Percentiles rank a stretch among this genome's conserved stretches.
Conservation (phyloP, 2,888 invertebrate genomes). For the Aphodius granarius region DNA sequence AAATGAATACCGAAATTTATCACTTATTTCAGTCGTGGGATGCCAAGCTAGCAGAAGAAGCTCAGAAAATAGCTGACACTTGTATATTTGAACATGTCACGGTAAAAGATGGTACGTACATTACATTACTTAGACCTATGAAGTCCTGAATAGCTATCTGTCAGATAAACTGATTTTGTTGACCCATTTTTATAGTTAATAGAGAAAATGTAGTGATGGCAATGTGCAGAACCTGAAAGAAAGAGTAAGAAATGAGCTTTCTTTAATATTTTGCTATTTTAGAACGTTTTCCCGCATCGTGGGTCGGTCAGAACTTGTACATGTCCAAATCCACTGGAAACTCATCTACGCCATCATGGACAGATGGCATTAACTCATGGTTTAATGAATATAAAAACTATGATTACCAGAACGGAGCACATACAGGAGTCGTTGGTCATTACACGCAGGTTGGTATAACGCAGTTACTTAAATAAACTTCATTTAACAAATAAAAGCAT, state of each 20-base stretch:
- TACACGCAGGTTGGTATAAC: conserved; percentile 39
- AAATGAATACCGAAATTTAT: background rate
- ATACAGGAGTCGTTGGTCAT: conserved; percentile 32
- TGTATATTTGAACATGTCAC: background rate
- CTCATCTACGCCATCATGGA: conserved; percentile 30
- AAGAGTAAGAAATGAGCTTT: background rate
- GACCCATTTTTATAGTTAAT: no score
- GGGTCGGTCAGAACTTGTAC: conserved; percentile 38
- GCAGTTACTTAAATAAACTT: no score
- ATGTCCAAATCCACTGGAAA: conserved; percentile 23
- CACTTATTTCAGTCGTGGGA: conserved; percentile 13
- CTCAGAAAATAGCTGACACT: conserved; percentile 5
- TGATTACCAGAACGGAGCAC: conserved; percentile 26
- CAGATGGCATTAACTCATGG: conserved; percentile 32
- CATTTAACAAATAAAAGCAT: no score
- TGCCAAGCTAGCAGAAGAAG: conserved; percentile 3
- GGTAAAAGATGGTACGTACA: conserved; percentile 7
- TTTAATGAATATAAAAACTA: conserved; percentile 37
- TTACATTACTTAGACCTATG: background rate
- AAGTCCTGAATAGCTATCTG: no score
- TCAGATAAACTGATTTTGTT: no score
- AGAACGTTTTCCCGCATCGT: conserved; percentile 25
- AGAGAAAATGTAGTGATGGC: no score
- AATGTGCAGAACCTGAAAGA: background rate
- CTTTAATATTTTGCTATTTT: conserved; percentile 8